Percentiles rank a stretch among this genome's conserved stretches.
Conservation (phyloP, 2,113 vertebrate genomes). For the Planiliza haematocheilus region DNA sequence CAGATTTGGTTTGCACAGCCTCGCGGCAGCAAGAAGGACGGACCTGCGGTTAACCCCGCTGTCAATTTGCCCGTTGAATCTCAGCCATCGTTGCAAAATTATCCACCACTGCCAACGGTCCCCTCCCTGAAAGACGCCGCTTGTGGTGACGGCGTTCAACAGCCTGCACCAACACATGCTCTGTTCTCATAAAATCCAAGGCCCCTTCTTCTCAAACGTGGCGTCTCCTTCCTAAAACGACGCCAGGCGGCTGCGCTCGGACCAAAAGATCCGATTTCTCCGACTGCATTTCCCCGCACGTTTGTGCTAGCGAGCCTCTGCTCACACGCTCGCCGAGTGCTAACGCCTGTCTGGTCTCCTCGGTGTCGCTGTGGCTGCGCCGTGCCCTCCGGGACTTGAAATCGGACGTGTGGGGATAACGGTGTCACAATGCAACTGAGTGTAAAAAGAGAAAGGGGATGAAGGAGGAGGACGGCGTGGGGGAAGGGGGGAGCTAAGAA, state of each 20-base stretch:
- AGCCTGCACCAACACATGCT: too few relatives aligned
- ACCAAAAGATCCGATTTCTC: neutral
- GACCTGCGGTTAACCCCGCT: too few relatives aligned
- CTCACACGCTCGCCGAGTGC: too few relatives aligned
- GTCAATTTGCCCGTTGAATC: too few relatives aligned
- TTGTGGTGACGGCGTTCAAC: too few relatives aligned
- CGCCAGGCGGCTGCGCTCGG: neutral
- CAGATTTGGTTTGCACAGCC: too few relatives aligned
- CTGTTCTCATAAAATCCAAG: too few relatives aligned
- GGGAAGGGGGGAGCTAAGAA: too few relatives aligned
- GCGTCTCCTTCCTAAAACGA: neutral
- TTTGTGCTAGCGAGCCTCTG: neutral
- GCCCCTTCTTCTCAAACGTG: neutral
- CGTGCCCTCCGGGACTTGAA: neutral
- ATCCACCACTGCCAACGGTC: too few relatives aligned
- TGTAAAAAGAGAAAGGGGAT: neutral
- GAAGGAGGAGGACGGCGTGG: neutral
- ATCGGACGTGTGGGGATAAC: constrained; percentile 17
- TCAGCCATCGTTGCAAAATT: too few relatives aligned
- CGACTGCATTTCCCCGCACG: neutral
- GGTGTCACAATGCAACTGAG: constrained; percentile 31
- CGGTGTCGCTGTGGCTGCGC: neutral
- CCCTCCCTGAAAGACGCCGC: too few relatives aligned
- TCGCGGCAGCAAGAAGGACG: too few relatives aligned
- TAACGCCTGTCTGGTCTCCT: neutral